Evolutionary conservation across 2,113 vertebrate genomes (phyloP).

Genomic region (Ia io): DNA sequence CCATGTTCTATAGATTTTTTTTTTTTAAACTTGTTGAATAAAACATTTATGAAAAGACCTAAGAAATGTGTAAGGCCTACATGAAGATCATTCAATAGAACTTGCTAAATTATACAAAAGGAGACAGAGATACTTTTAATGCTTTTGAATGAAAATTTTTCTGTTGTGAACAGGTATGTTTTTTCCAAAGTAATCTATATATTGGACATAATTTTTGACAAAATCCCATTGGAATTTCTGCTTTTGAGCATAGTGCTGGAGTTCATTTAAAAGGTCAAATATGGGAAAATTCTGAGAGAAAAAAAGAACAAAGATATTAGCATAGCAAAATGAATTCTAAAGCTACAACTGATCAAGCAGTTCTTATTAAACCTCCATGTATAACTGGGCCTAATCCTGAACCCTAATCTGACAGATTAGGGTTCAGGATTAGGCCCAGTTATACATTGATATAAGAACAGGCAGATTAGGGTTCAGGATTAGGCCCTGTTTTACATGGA

Average conservation of each 20-base stretch:
- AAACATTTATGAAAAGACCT: neutral
- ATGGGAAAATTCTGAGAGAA: neutral
- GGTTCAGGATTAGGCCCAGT: too few species aligned
- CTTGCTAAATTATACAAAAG: constrained; percentile 2
- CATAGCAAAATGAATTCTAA: constrained; percentile 12
- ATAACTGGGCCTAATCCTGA: neutral
- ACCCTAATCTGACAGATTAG: neutral
- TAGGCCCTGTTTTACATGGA: neutral
- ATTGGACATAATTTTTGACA: neutral
- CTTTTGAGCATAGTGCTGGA: neutral
- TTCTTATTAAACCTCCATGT: neutral
- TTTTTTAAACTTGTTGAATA: neutral
- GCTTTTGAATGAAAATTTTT: neutral
- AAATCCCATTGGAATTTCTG: neutral
- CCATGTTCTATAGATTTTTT: neutral
- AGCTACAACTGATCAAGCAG: neutral
- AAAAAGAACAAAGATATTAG: neutral
- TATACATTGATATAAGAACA: neutral
- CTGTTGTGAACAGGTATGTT: constrained; percentile 4
- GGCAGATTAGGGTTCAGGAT: neutral
- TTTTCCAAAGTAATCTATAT: neutral
- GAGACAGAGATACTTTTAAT: neutral
- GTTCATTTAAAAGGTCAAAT: neutral
- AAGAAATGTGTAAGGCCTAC: neutral
- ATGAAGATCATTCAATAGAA: neutral